These are phyloP conservation scores for Dione vanillae DNA, from an alignment of 2,888 invertebrate species.

Conservation along the genomic window DNA sequence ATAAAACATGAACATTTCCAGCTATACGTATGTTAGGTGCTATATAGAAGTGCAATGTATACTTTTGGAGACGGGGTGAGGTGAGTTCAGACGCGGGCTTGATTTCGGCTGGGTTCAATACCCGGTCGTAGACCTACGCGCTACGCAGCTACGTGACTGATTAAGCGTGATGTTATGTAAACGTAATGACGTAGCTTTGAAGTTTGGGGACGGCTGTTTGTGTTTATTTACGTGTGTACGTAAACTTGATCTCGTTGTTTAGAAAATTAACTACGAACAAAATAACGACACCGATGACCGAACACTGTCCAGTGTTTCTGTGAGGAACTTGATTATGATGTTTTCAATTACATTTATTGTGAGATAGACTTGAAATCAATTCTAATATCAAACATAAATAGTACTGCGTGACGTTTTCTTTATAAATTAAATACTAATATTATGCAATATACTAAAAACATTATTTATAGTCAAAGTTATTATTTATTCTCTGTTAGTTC, in stretches of 20 bases:
- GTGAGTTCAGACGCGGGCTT: conserved; percentile 68
- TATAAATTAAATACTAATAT: too few species aligned
- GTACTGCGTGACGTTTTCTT: too few species aligned
- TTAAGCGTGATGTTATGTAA: conserved; percentile 38
- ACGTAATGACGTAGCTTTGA: conserved; percentile 30
- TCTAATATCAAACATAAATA: too few species aligned
- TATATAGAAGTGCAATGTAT: conserved; percentile 61
- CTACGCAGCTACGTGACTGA: conserved; percentile 73
- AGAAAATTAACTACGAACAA: not conserved
- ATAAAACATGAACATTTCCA: conserved; percentile 34
- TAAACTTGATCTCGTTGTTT: not conserved
- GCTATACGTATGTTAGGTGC: conserved; percentile 14
- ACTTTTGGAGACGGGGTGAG: conserved; percentile 62
- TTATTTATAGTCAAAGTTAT: too few species aligned
- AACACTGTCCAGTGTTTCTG: too few species aligned
- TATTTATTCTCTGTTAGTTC: too few species aligned
- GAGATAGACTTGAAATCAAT: too few species aligned
- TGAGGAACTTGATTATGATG: too few species aligned
- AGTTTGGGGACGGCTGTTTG: conserved; percentile 15
- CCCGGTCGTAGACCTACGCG: conserved; percentile 77
- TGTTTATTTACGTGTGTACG: not conserved
- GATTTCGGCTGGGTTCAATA: conserved; percentile 77
- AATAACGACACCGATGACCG: not conserved
- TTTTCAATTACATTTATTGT: too few species aligned
- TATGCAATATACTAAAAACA: too few species aligned